Base-by-base conservation (phyloP, 2,797 vertebrate genomes). In the Heterohyrax brucei region DNA sequence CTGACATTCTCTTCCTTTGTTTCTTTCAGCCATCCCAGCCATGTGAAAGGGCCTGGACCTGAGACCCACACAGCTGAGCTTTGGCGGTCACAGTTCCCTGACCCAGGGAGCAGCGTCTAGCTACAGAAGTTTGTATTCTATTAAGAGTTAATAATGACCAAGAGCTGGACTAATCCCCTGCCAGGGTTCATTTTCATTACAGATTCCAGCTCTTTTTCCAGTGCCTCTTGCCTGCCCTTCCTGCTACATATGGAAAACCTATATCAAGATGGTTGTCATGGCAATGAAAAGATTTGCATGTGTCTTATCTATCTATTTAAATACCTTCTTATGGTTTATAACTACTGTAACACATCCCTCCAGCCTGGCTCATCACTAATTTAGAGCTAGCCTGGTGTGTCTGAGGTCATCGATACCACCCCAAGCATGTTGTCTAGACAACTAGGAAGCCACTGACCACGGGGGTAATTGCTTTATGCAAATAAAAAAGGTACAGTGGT, bases 271-370 rank as follows among this genome's bases (percentile, higher is more conserved):
- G 99, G 99, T 99, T 99, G 99, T 99, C 98, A 98, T 98, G 99
- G 99, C 98, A 99, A 99, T 99, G 98, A 98, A 97, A 98, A 98
- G 98, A 99, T 99, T 99, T 99, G 99, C 99, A 99, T 99, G 98
- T 99, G 98, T 99, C 99, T 99, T 99, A 99, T 99, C 98, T 98
- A 98, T 98, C 99, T 99, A 98, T 99, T 99, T 99, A 99, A 99
- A 99, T 99, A 99, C 99, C 99, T 99, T 99, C 98, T 99, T 99
- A 99, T 98, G 98, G 99, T 98, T 99, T 99, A 99, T 99, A 99
- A 99, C 98, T 99, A 98, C 99, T 99, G 98, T 99, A 99, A 99
- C 99, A 99, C 98, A 98, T 98, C 99, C 99, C 97, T 98, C 99
- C 98, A 99, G 98, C 99, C 99, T 98, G 98, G 98, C 98, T 99